phyloP scores from a whole-genome alignment of 2,888 invertebrate species.

The Eupithecia insigniata region DNA sequence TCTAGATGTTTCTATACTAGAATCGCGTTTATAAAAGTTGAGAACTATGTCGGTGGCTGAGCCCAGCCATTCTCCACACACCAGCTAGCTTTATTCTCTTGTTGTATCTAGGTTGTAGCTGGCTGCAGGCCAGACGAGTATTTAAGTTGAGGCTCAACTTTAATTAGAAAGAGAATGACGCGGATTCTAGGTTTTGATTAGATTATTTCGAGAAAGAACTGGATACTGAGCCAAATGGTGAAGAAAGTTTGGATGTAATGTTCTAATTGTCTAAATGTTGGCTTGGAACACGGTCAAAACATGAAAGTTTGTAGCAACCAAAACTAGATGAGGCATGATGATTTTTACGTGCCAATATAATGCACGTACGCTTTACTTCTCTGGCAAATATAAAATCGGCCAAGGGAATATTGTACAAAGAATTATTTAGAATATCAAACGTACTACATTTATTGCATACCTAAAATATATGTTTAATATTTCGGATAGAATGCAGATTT shows the following conservation, averaged over 20 bases:
- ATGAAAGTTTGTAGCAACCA: neutral
- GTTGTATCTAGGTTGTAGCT: conserved; percentile 60
- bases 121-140: conserved; percentile 25
- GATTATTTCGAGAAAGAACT: neutral
- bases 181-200: conserved; percentile 9
- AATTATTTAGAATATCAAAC: too few species aligned
- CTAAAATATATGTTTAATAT: too few species aligned
- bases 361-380: too few species aligned
- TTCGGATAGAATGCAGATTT: too few species aligned
- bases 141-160: conserved; percentile 14
- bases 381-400: too few species aligned
- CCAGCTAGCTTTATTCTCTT: conserved; percentile 60
- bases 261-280: neutral
- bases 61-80: conserved; percentile 2
- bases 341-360: neutral
- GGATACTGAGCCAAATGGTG: neutral
- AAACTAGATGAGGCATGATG: neutral
- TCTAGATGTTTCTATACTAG: neutral
- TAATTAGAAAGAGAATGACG: conserved; percentile 21
- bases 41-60: neutral
- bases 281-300: neutral
- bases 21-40: neutral
- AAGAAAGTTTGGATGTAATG: neutral
- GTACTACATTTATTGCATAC: too few species aligned
- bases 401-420: too few species aligned